These are phyloP conservation scores for Anguilla obscura DNA, from an alignment of 2,797 vertebrate genomes.

Conservation along the genomic window DNA sequence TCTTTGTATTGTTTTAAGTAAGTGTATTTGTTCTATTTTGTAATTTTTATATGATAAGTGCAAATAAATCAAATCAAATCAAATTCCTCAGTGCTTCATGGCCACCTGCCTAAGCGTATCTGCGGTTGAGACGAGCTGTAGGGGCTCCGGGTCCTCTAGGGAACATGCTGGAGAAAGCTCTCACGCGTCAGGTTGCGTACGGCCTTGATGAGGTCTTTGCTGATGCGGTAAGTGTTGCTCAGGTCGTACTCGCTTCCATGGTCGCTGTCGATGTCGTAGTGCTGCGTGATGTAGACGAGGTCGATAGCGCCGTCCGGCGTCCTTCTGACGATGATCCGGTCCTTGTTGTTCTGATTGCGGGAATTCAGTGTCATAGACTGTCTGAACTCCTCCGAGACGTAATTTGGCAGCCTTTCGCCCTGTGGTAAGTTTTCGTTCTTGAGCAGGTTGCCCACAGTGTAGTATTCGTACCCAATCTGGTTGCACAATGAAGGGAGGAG, in stretches of 20 bases:
- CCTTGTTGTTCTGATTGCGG: conserved; percentile 28
- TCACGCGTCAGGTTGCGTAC: neutral
- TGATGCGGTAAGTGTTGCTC: neutral
- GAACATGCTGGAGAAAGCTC: neutral
- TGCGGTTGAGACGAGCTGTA: neutral
- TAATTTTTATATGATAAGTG: too few species aligned
- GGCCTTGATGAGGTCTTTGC: neutral
- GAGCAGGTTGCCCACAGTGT: conserved; percentile 31
- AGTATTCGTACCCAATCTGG: neutral
- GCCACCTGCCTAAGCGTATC: neutral
- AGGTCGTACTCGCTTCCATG: conserved; percentile 8
- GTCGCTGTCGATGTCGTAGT: neutral
- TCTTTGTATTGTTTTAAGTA: too few species aligned
- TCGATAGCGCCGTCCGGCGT: neutral
- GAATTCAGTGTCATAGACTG: neutral
- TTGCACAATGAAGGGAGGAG: neutral
- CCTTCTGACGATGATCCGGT: conserved; percentile 25
- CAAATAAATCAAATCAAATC: too few species aligned
- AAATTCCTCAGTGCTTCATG: neutral
- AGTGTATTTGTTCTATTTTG: too few species aligned
- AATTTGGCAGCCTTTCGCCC: neutral
- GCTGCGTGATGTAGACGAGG: conserved; percentile 28
- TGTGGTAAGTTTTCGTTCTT: neutral
- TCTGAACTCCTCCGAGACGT: neutral
- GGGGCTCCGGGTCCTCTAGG: neutral